phyloP scores from a whole-genome alignment of 2,113 vertebrate species.

The Leptocoma aspasia region DNA sequence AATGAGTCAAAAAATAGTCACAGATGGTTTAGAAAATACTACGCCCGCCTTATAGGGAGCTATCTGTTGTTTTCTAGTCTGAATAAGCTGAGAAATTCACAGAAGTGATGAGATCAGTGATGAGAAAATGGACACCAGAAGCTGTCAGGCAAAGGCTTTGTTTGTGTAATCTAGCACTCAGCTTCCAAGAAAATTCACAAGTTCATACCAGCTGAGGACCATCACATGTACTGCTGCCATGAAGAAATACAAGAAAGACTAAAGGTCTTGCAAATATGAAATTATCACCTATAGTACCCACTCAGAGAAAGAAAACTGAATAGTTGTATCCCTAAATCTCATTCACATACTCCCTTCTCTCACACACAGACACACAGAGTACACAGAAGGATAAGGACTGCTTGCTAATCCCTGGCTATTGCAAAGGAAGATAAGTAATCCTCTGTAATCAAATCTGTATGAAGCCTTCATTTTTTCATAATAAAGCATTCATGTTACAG shows the following conservation, averaged over 20 bases:
- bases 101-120: neutral
- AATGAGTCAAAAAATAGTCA: conserved; percentile 13
- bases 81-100: neutral
- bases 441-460: conserved; percentile 27
- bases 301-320: neutral
- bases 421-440: conserved; percentile 21
- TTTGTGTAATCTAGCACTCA: neutral
- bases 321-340: neutral
- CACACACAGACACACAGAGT: neutral
- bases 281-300: neutral
- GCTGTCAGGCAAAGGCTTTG: neutral
- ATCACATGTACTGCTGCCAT: neutral
- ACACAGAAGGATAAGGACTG: neutral
- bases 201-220: neutral
- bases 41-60: neutral
- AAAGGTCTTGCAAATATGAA: neutral
- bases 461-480: neutral
- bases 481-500: conserved; percentile 30
- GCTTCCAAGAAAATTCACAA: neutral
- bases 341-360: neutral
- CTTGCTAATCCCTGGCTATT: neutral
- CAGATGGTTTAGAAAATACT: conserved; percentile 22
- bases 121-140: neutral
- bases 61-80: neutral
- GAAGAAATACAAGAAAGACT: neutral